A percentile compares a stretch with the other conserved stretches of the same genome.
phyloP scores from a whole-genome alignment of 2,888 invertebrate genomes.

The Leptarthrus brevirostris region DNA sequence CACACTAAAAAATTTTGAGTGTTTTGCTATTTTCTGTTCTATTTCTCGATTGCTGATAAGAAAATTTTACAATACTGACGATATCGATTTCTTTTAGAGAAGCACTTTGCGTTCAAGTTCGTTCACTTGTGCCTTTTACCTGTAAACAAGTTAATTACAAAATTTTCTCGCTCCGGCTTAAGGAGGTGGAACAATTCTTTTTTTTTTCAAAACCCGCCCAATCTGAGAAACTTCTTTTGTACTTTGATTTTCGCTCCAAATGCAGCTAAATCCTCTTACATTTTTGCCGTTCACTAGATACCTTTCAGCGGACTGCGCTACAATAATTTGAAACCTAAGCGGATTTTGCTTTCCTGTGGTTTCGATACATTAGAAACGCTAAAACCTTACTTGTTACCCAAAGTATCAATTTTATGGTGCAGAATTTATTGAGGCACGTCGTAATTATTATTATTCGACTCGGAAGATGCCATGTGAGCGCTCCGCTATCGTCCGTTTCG shows the following conservation, averaged over 20 bases:
- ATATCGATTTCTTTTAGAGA: too few relatives aligned
- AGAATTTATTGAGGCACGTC: not conserved
- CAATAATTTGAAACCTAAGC: constrained; percentile 42
- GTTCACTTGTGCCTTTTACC: too few relatives aligned
- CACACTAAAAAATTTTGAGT: too few relatives aligned
- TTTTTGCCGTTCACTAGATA: constrained; percentile 1
- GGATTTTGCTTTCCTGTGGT: constrained; percentile 42
- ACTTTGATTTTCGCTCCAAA: constrained; percentile 27
- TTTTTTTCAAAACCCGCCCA: too few relatives aligned
- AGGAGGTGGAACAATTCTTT: too few relatives aligned
- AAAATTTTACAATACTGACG: too few relatives aligned
- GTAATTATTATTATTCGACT: not conserved
- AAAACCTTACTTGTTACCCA: constrained; percentile 1
- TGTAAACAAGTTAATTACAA: too few relatives aligned
- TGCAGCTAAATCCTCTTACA: constrained; percentile 21
- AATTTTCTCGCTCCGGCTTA: too few relatives aligned
- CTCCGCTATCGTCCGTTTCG: not conserved
- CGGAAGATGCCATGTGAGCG: not conserved
- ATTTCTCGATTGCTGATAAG: too few relatives aligned
- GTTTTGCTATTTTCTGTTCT: too few relatives aligned
- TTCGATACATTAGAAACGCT: constrained; percentile 31
- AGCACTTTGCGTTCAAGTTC: too few relatives aligned
- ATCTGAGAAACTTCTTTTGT: not conserved
- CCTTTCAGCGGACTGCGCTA: not conserved
- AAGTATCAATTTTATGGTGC: constrained; percentile 18